Base-by-base conservation (phyloP, 2,888 invertebrate species). In the Catocala nupta region DNA sequence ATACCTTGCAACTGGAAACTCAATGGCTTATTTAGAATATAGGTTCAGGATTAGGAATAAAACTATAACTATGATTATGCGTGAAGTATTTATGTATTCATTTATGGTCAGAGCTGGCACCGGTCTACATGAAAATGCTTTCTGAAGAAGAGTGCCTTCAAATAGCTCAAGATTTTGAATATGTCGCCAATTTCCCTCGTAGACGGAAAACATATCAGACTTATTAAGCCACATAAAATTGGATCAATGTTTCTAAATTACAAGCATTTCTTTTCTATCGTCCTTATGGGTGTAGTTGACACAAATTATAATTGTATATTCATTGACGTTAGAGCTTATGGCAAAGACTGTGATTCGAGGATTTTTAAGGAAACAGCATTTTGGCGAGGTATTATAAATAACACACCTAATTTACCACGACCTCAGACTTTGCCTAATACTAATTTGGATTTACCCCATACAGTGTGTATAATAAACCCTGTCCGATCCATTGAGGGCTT, bases 171-270 rank as follows among this genome's bases (percentile, higher is more conserved):
- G 42, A 56, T 11, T 62, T 57, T 52, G 43, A 42, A 33, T 33
- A 39, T 49, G 25, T 39, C 12, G 47, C 52, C 6, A 62, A 78
- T 55, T 80, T 80, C 66, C 73, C 71, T n/a, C n/a, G n/a, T n/a
- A n/a, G n/a, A n/a, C n/a, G n/a, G n/a, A n/a, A n/a, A n/a, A n/a
- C n/a, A n/a, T n/a, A n/a, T n/a, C n/a, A n/a, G n/a, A n/a, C n/a
- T n/a, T n/a, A n/a, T n/a, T n/a, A n/a, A n/a, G n/a, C n/a, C n/a
- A n/a, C n/a, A n/a, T n/a, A n/a, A n/a, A n/a, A n/a, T n/a, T n/a
- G n/a, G n/a, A n/a, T n/a, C n/a, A n/a, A n/a, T n/a, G n/a, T n/a
- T n/a, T n/a, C n/a, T n/a, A n/a, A n/a, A n/a, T n/a, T n/a, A n/a
- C n/a, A n/a, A n/a, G n/a, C n/a, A n/a, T n/a, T 44, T 78, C 67